Base-by-base conservation (phyloP, 2,888 invertebrate species). In the Deilephila elpenor region DNA sequence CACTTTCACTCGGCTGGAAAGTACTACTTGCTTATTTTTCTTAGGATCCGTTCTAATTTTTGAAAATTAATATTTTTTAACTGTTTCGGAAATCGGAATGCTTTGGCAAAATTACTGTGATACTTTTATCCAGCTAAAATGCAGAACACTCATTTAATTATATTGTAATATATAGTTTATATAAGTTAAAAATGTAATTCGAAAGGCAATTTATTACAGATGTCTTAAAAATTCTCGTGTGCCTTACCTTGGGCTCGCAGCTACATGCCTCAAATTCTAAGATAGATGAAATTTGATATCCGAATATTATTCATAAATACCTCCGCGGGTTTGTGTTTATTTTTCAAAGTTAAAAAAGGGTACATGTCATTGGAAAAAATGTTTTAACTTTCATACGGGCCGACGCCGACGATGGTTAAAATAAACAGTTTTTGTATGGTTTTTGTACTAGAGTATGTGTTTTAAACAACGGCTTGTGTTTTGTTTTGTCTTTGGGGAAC, bases 271-370 rank as follows among this genome's bases (percentile, higher is more conserved):
- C n/a, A 8, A 32, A 17, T 17, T 34, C n/a, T 37, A 34, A 34
- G n/a, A 19, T 37, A 37, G 62, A 37, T 62, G 62, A 34, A 62
- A 62, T 62, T 62, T 62, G 62, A 62, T 62, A 62, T 62, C n/a
- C 3, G 7, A 7, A 37, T 29, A 62, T 62, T 34, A 37, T 34
- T 37, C 37, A 37, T 37, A 37, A 19, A 62, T 62, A 37, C n/a
- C 62, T 37, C 62, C 34, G n/a, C n/a, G n/a, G 25, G 34, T 8
- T 37, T 62, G 17, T 34, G 34, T 62, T 62, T 34, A n/a, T 62
- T 62, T 56, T 19, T 62, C 37, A 1, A 62, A 37, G 32, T 17
- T 19, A 14, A 32, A 62, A 62, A 62, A n/a, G 62, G 62, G 44
- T 44, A 34, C 34, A 37, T 62, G 62, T n/a, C 37, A 7, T 4